Conservation (phyloP, 2,113 vertebrate species). For the Microtus ochrogaster region DNA sequence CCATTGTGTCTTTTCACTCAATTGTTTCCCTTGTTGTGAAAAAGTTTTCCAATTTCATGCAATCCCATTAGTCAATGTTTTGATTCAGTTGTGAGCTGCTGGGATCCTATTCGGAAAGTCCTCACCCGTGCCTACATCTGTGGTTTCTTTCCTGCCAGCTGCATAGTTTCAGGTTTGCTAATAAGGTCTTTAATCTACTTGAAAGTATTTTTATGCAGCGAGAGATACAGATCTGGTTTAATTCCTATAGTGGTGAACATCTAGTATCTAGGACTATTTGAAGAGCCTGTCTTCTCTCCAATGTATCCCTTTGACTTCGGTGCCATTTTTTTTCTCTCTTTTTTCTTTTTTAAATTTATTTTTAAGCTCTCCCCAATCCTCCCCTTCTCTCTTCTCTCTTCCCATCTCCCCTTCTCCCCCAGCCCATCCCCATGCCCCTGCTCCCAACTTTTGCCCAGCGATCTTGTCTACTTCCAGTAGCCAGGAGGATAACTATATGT, state of each 20-base stretch:
- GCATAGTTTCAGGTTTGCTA: neutral
- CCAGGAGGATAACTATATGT: too few relatives aligned
- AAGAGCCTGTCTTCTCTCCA: neutral
- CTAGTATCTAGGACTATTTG: neutral
- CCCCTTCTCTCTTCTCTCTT: too few relatives aligned
- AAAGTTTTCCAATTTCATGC: neutral
- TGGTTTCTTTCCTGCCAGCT: neutral
- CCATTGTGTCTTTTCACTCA: neutral
- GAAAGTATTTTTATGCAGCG: neutral
- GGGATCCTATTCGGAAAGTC: neutral
- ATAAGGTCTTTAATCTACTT: neutral
- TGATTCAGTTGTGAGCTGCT: neutral
- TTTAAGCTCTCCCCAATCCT: too few relatives aligned
- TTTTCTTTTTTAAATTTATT: too few relatives aligned
- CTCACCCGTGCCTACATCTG: neutral
- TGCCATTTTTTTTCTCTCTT: too few relatives aligned
- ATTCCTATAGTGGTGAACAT: neutral
- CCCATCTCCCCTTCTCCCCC: too few relatives aligned
- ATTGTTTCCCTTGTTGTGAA: neutral
- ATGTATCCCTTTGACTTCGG: neutral
- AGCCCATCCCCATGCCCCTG: too few relatives aligned
- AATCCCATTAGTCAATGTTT: neutral
- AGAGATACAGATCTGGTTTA: neutral
- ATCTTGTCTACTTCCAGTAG: too few relatives aligned
- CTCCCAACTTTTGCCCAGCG: too few relatives aligned